Evolutionary conservation across 64 coral and sea anemone genomes (phyloP).

Genomic region (Anthopleura sola): DNA sequence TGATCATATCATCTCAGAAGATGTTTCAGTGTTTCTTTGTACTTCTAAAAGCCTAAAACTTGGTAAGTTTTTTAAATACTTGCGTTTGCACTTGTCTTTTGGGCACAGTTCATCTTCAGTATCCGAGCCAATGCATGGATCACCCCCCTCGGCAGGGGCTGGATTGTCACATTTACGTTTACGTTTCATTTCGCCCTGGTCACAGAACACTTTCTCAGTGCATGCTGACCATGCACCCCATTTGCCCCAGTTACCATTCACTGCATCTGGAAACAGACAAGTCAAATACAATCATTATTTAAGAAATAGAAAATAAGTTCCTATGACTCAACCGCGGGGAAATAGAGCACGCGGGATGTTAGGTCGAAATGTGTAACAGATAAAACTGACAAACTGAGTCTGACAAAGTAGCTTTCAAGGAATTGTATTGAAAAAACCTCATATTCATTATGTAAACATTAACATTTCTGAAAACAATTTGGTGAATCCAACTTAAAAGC

Average conservation of each 20-base stretch:
- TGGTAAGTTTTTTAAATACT: background rate
- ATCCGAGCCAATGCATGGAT: conserved; percentile 25
- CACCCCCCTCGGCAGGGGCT: conserved; percentile 34
- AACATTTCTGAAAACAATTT: too few relatives aligned
- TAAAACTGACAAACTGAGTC: too few relatives aligned
- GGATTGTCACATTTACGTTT: conserved; percentile 43
- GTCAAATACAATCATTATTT: too few relatives aligned
- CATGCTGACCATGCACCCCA: conserved; percentile 33
- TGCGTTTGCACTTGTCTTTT: conserved; percentile 22
- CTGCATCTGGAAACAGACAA: background rate
- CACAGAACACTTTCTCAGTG: conserved; percentile 30
- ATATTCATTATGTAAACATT: too few relatives aligned
- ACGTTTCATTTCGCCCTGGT: conserved; percentile 4
- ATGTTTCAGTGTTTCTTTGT: background rate
- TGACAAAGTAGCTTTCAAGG: too few relatives aligned
- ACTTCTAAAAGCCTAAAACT: background rate
- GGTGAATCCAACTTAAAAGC: too few relatives aligned
- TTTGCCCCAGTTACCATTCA: conserved; percentile 36
- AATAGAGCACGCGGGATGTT: too few relatives aligned
- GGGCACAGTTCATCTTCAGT: conserved; percentile 27
- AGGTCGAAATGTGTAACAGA: too few relatives aligned
- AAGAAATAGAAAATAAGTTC: too few relatives aligned
- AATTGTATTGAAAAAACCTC: too few relatives aligned
- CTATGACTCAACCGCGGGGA: too few relatives aligned
- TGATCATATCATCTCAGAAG: too few relatives aligned